A percentile compares a stretch with the other conserved stretches of the same genome.
These are phyloP conservation scores for Tragelaphus strepsiceros DNA, from an alignment of 2,113 vertebrate species.

Conservation along the genomic window DNA sequence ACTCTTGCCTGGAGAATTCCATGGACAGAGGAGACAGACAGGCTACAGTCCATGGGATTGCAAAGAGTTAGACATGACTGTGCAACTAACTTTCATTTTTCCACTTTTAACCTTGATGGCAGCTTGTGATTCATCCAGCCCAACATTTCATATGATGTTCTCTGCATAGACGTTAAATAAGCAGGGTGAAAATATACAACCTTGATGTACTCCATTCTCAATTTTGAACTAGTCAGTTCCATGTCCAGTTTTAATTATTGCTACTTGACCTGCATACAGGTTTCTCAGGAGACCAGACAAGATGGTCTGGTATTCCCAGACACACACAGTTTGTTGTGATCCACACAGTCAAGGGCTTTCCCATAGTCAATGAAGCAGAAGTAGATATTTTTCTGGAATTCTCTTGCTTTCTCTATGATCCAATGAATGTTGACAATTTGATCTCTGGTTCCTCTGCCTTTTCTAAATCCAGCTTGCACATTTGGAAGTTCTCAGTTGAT, in stretches of 20 bases:
- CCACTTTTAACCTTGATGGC: background rate
- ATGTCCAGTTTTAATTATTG: background rate
- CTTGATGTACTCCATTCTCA: background rate
- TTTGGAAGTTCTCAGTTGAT: background rate
- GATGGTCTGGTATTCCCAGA: background rate
- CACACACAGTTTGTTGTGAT: background rate
- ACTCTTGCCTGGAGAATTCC: background rate
- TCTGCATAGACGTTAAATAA: background rate
- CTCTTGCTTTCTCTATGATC: background rate
- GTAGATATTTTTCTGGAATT: background rate
- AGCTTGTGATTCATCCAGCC: background rate
- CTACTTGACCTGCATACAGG: background rate
- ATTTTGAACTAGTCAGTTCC: background rate
- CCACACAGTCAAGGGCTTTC: background rate
- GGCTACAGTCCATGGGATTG: background rate
- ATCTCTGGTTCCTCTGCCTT: background rate
- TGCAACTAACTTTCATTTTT: background rate
- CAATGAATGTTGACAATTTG: background rate
- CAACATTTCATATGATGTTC: background rate
- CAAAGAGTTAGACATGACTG: accelerated
- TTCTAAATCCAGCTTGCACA: background rate
- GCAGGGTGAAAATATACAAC: background rate
- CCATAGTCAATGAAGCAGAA: background rate
- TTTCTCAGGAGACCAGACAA: background rate
- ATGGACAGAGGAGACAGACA: background rate